Base-by-base conservation (phyloP, 2,888 invertebrate genomes). In the Perithous albicinctus region DNA sequence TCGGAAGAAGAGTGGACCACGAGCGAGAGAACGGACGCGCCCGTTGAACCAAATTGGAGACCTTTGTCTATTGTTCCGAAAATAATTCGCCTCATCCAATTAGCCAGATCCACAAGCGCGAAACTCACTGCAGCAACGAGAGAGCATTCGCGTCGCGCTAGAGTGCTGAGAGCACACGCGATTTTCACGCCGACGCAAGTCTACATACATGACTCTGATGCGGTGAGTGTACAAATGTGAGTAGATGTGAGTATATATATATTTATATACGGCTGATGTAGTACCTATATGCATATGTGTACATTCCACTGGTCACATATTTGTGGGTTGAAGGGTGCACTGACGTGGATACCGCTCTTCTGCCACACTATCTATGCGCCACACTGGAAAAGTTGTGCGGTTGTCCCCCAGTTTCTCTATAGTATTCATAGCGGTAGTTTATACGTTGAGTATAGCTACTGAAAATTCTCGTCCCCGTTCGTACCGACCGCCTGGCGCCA, bases 21-120 rank as follows among this genome's bases (percentile, higher is more conserved):
- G 20, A 41, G 54, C 32, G 20, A 41, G 5, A 29, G 46, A 18
- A 23, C 18, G 51, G 8, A 8, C 2, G 51, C 7, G 18, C 8
- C 7, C 23, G 51, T 51, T 23, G 8, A 32, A 15, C 56, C 56
- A 69, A 74, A 73, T 82, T 80, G 78, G 76, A 83, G 78, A 80
- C 72, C 67, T 69, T 78, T 79, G 72, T 79, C 72, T 64, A 85
- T 85, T 85, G 84, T 85, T 85, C 69, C 77, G 72, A 83, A 84
- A 83, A 85, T 85, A 85, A 85, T 85, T 82, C 72, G 73, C 63
- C 82, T 82, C 83, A 83, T 85, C 85, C 84, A 85, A 85, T 85
- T 85, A 85, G 72, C 79, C 64, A 54, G 76, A 80, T 84, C 51
- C 70, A 61, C 59, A 35, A 61, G 29, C 43, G 51, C 29, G 70